These are phyloP conservation scores for Lytechinus pictus DNA, from an alignment of 35 echinoderm and acorn worm genomes.

Conservation along the genomic window DNA sequence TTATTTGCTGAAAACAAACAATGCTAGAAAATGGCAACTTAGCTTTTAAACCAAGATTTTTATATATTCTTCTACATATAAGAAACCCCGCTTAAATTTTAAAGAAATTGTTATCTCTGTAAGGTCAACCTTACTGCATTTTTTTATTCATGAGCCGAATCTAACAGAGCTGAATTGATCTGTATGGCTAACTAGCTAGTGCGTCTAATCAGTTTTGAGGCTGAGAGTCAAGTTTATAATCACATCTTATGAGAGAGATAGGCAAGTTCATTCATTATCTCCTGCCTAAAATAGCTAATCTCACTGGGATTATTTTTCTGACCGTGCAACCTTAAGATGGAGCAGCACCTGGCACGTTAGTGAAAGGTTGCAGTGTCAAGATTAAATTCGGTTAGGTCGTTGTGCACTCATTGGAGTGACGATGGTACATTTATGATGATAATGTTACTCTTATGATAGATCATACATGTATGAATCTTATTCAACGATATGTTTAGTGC, in stretches of 20 bases:
- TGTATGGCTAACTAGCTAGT: not conserved
- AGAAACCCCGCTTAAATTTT: not conserved
- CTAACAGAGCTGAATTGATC: conserved; percentile 2
- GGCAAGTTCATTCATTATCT: conserved; percentile 10
- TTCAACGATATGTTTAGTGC: too few species aligned
- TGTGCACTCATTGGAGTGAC: not conserved
- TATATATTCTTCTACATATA: not conserved
- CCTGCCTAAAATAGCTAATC: conserved; percentile 10
- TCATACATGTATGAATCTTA: not conserved
- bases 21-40: not conserved
- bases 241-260: not conserved
- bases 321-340: not conserved
- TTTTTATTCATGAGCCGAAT: not conserved
- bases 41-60: not conserved
- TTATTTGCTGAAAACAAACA: not conserved
- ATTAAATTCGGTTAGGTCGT: not conserved
- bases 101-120: not conserved
- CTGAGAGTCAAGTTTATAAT: not conserved
- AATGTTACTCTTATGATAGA: not conserved
- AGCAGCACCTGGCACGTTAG: not conserved
- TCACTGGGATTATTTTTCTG: not conserved
- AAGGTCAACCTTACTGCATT: not conserved
- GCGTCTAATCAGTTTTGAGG: not conserved
- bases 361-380: not conserved
- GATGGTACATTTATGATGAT: not conserved